phyloP scores from a whole-genome alignment of 1,140 invertebrate genomes.

The Neodiprion lecontei region DNA sequence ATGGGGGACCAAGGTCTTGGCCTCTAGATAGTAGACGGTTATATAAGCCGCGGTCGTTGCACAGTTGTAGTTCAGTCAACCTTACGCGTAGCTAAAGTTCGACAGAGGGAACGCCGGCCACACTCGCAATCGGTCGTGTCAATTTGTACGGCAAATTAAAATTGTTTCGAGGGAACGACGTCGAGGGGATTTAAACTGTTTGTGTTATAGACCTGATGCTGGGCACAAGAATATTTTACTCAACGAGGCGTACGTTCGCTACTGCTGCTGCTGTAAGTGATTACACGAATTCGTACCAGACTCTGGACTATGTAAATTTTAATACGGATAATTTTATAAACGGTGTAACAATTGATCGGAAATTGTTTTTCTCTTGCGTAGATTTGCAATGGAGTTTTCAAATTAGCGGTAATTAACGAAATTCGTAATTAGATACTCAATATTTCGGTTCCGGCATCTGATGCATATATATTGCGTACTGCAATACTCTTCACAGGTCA shows the following conservation, averaged over 20 bases:
- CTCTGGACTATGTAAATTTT: not conserved
- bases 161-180: not conserved
- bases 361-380: too few relatives aligned
- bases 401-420: too few relatives aligned
- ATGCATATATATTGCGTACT: too few relatives aligned
- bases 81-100: conserved; percentile 20
- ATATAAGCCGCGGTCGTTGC: conserved; percentile 34
- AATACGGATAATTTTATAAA: not conserved
- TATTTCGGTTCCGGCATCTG: too few relatives aligned
- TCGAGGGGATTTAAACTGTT: not conserved
- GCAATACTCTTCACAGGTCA: too few relatives aligned
- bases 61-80: conserved; percentile 35
- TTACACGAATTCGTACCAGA: not conserved
- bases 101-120: not conserved
- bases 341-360: too few relatives aligned
- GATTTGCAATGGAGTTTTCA: too few relatives aligned
- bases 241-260: conserved; percentile 30
- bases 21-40: conserved; percentile 30
- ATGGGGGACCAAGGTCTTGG: conserved; percentile 27
- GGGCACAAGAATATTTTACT: conserved; percentile 22
- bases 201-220: conserved; percentile 30
- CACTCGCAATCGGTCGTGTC: not conserved
- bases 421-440: too few relatives aligned
- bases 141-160: not conserved
- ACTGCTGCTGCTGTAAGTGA: conserved; percentile 32